A percentile compares a stretch with the other conserved stretches of the same genome.
These are phyloP conservation scores for Asobara japonica DNA, from an alignment of 1,140 invertebrate genomes.

Conservation along the genomic window DNA sequence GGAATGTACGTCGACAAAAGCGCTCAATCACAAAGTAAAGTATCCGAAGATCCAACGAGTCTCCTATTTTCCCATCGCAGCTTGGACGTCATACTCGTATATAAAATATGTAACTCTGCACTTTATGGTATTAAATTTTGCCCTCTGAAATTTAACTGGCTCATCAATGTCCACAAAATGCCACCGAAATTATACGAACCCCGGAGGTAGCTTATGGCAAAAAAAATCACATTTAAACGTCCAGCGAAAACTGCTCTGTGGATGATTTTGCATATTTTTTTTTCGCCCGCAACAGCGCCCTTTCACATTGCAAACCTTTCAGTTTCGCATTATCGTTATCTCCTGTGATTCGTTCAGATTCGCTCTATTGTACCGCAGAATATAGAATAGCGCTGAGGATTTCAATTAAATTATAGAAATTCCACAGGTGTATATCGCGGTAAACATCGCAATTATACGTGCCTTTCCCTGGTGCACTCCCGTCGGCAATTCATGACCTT, in stretches of 20 bases:
- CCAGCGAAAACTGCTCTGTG: not conserved
- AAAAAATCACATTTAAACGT: not conserved
- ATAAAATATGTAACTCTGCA: not conserved
- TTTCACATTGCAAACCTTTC: constrained; percentile 4
- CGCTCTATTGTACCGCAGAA: constrained; percentile 18
- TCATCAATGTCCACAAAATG: not conserved
- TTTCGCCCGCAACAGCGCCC: not conserved
- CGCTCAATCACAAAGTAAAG: no score
- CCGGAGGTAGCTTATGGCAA: not conserved
- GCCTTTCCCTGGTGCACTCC: constrained; percentile 20
- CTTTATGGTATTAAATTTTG: not conserved
- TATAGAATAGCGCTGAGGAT: constrained; percentile 14
- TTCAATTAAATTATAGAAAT: constrained; percentile 39
- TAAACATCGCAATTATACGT: constrained; percentile 33
- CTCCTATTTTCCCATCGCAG: no score
- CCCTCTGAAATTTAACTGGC: not conserved
- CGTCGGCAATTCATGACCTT: constrained; percentile 32
- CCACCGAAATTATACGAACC: not conserved
- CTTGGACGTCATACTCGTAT: no score
- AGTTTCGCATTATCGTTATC: constrained; percentile 20
- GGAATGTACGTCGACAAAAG: no score
- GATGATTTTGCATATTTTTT: not conserved
- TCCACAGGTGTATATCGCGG: constrained; percentile 31
- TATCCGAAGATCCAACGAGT: no score
- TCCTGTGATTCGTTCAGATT: not conserved